Evolutionary conservation across 2,888 invertebrate species (phyloP), one percentile per base, ranked within the genome.

Genomic region (Timandra comae): DNA sequence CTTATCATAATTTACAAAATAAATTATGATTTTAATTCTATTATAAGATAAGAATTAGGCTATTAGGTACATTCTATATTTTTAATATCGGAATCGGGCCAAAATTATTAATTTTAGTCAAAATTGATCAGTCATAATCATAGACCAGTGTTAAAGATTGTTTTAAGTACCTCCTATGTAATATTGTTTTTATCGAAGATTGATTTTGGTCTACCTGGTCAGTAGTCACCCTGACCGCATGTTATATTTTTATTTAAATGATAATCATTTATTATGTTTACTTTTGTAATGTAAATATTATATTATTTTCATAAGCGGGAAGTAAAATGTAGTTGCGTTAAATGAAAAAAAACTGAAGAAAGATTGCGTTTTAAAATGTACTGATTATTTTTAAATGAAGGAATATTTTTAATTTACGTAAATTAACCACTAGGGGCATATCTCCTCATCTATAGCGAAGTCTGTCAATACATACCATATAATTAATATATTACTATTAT

Each of bases 351-450:
- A 65, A 63, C 54, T 61, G 65, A 68, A 51, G 63, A 64, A 68
- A 67, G 60, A 76, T 80, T 81, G 69, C 65, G 78, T 80, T 81
- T 67, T 66, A 70, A 76, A 82, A 77, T 82, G 82, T 79, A 84
- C 82, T 84, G 82, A 84, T 84, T 84, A 82, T 72, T 79, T 81
- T 76, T 77, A 80, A 72, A 69, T 72, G 69, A 58, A 64, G 69
- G 57, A 70, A 69, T 76, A 73, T 77, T 73, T 76, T 72, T 71
- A 72, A 66, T 72, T 76, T 71, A 59, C 69, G 65, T 58, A 53
- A 54, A 46, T 42, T 51, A 47, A 72, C 76, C 76, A 78, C 77
- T 63, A 44, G 64, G 11, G 10, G 61, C 64, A 69, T 65, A 60
- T 63, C 59, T 61, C 76, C 81, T 81, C 82, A 76, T 80, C 82